phyloP scores from a whole-genome alignment of 2,888 invertebrate genomes.

The Phortica magna region DNA sequence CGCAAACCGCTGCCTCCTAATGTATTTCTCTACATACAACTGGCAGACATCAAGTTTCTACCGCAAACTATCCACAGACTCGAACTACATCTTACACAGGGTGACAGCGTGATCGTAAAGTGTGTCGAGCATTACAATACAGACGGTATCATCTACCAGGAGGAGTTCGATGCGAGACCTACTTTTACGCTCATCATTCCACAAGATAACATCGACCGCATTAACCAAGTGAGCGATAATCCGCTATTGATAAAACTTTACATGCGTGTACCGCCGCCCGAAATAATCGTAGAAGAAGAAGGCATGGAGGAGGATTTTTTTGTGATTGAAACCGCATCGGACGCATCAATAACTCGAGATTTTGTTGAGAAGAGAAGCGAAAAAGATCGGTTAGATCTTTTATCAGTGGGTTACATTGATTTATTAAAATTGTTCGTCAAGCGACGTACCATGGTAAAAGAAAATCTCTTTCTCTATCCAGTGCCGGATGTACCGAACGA shows the following conservation, averaged over 20 bases:
- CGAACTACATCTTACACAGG: conserved; percentile 62
- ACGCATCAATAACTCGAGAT: background rate
- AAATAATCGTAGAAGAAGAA: conserved; percentile 11
- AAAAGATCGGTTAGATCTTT: conserved; percentile 36
- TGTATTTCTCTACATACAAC: conserved; percentile 66
- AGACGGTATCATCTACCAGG: conserved; percentile 53
- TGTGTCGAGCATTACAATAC: conserved; percentile 61
- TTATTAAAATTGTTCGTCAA: conserved; percentile 57
- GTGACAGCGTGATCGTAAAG: conserved; percentile 57
- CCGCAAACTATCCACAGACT: conserved; percentile 43
- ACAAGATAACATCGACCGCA: conserved; percentile 66
- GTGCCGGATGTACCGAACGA: conserved; percentile 51
- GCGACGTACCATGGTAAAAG: conserved; percentile 49
- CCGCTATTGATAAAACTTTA: conserved; percentile 63
- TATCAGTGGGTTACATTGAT: conserved; percentile 56
- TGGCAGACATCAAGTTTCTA: conserved; percentile 47
- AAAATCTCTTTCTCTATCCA: conserved; percentile 52
- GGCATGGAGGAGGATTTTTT: background rate
- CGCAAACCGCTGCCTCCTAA: conserved; percentile 54
- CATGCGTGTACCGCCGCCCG: conserved; percentile 42
- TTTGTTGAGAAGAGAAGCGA: background rate
- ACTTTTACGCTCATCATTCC: conserved; percentile 66
- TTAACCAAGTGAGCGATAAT: conserved; percentile 63
- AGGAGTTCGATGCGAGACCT: conserved; percentile 56
- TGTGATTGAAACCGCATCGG: background rate